These are phyloP conservation scores for Ectemnius continuus DNA, from an alignment of 2,888 invertebrate genomes.

Conservation along the genomic window DNA sequence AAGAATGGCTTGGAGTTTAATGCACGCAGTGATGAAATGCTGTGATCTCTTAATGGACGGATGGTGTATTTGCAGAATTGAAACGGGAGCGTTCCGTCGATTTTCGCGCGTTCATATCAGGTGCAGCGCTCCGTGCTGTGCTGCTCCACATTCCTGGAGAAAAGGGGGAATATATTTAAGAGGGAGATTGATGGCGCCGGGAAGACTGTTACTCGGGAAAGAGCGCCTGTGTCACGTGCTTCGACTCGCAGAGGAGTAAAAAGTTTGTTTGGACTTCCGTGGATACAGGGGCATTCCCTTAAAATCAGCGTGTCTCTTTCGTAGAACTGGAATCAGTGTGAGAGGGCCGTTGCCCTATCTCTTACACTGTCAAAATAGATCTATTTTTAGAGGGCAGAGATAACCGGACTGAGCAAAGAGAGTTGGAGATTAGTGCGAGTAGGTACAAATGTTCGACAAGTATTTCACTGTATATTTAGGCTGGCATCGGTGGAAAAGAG, in stretches of 20 bases:
- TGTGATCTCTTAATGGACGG: conserved; percentile 40
- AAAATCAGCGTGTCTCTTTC: conserved; percentile 12
- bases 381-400: conserved; percentile 16
- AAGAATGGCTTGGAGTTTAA: conserved; percentile 32
- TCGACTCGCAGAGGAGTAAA: neutral
- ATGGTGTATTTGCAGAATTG: conserved; percentile 7
- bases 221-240: conserved; percentile 9
- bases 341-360: conserved; percentile 17
- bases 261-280: conserved; percentile 46
- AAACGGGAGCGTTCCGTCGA: conserved; percentile 12
- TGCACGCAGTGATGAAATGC: conserved; percentile 25
- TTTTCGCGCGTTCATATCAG: neutral
- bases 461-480: too few relatives aligned
- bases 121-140: neutral
- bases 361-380: conserved; percentile 1
- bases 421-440: neutral
- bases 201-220: neutral
- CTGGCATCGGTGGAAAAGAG: too few relatives aligned
- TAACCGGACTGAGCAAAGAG: conserved; percentile 9
- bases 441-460: too few relatives aligned
- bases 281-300: conserved; percentile 27
- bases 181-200: conserved; percentile 21
- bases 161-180: conserved; percentile 10
- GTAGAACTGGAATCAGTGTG: conserved; percentile 12
- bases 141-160: too few relatives aligned